A percentile compares a stretch with the other conserved stretches of the same genome.
These are phyloP conservation scores for Rhinophrynus dorsalis DNA, from an alignment of 2,797 vertebrate species.

Conservation along the genomic window DNA sequence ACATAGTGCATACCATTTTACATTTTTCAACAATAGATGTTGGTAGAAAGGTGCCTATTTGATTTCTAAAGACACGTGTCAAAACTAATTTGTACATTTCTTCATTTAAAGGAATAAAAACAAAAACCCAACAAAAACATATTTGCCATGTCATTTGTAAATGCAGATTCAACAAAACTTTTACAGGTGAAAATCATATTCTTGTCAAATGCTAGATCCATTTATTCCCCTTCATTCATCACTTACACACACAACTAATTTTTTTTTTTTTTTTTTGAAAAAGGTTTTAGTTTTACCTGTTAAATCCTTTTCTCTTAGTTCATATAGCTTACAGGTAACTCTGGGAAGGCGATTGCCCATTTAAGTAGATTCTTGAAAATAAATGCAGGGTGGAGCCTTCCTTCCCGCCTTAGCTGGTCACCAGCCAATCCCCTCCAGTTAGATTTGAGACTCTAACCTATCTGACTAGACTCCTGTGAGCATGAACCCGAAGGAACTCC, in stretches of 20 bases:
- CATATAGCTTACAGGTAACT: too few relatives aligned
- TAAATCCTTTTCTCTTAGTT: too few relatives aligned
- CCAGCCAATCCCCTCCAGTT: too few relatives aligned
- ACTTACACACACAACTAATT: neutral
- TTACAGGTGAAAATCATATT: too few relatives aligned
- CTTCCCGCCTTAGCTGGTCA: too few relatives aligned
- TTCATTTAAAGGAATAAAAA: neutral
- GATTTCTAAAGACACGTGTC: neutral
- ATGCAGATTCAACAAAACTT: neutral
- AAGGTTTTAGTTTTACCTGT: too few relatives aligned
- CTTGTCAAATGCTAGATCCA: neutral
- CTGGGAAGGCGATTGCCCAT: too few relatives aligned
- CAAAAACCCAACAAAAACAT: neutral
- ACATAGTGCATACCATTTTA: neutral
- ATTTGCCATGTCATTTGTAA: neutral
- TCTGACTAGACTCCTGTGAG: too few relatives aligned
- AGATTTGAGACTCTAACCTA: too few relatives aligned
- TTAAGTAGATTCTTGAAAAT: too few relatives aligned
- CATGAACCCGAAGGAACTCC: too few relatives aligned
- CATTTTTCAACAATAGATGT: neutral
- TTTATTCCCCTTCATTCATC: neutral
- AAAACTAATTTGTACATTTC: neutral
- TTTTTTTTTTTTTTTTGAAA: neutral
- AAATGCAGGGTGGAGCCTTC: too few relatives aligned
- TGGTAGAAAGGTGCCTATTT: neutral